Conservation (phyloP, 2,113 vertebrate genomes). For the Neogale vison region DNA sequence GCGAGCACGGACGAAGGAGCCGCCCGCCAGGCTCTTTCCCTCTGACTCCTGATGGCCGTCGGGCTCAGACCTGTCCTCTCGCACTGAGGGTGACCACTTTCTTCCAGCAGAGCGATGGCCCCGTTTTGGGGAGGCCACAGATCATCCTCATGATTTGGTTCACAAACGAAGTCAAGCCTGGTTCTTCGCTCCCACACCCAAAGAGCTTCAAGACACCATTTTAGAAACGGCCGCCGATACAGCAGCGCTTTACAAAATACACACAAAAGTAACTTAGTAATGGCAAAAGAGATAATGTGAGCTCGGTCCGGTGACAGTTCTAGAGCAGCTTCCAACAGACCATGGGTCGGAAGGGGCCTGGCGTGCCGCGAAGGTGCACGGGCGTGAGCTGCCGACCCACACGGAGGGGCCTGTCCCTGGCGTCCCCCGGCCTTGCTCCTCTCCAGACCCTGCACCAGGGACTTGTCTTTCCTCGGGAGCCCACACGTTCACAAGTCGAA, state of each 20-base stretch:
- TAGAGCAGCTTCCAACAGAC: neutral
- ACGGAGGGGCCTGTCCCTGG: too few species aligned
- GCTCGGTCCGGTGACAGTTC: rapidly evolving
- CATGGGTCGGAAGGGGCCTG: neutral
- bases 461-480: neutral
- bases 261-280: neutral
- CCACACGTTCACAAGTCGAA: neutral
- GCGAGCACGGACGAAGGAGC: neutral
- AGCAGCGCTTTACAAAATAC: neutral
- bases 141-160: too few species aligned
- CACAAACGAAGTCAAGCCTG: neutral
- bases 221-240: neutral
- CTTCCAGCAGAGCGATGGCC: neutral
- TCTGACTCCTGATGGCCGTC: neutral
- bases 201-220: too few species aligned
- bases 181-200: neutral
- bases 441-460: neutral
- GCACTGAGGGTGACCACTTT: too few species aligned
- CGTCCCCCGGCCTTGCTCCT: rapidly evolving
- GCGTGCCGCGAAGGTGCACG: neutral
- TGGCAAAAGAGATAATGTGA: neutral
- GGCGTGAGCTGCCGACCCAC: neutral
- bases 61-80: neutral
- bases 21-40: neutral
- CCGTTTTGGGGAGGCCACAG: neutral